phyloP scores from a whole-genome alignment of 2,888 invertebrate species.

The Ditula angustiorana region DNA sequence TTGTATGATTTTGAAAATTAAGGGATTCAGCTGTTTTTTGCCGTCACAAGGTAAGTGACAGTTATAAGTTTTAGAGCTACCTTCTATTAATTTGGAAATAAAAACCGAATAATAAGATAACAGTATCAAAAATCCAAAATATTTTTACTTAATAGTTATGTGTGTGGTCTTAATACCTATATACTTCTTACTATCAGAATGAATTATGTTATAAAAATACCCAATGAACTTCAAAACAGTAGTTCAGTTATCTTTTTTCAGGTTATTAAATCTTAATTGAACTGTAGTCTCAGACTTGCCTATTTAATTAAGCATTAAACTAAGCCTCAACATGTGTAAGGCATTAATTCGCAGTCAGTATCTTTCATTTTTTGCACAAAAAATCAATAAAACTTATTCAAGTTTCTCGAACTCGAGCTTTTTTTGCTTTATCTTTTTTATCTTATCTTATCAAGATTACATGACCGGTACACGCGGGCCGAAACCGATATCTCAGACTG shows the following conservation, averaged over 20 bases:
- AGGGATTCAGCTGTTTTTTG: conserved; percentile 53
- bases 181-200: too few species aligned
- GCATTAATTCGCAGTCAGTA: not conserved
- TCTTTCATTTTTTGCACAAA: not conserved
- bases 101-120: too few species aligned
- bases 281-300: not conserved
- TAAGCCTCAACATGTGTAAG: not conserved
- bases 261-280: not conserved
- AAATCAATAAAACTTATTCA: not conserved
- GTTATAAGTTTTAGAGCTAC: too few species aligned
- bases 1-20: conserved; percentile 54
- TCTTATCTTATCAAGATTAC: conserved; percentile 37
- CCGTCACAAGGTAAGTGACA: conserved; percentile 53
- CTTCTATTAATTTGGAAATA: too few species aligned
- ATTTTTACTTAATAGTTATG: too few species aligned
- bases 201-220: too few species aligned
- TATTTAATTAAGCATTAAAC: not conserved
- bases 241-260: too few species aligned
- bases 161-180: too few species aligned
- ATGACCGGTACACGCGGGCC: conserved; percentile 10
- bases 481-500: conserved; percentile 24
- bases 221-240: too few species aligned
- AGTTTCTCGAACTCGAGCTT: not conserved
- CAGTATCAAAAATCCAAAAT: too few species aligned
- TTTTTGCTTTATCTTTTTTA: conserved; percentile 27